Base-by-base conservation (phyloP, 2,888 invertebrate genomes). In the Napeogenes sylphis region DNA sequence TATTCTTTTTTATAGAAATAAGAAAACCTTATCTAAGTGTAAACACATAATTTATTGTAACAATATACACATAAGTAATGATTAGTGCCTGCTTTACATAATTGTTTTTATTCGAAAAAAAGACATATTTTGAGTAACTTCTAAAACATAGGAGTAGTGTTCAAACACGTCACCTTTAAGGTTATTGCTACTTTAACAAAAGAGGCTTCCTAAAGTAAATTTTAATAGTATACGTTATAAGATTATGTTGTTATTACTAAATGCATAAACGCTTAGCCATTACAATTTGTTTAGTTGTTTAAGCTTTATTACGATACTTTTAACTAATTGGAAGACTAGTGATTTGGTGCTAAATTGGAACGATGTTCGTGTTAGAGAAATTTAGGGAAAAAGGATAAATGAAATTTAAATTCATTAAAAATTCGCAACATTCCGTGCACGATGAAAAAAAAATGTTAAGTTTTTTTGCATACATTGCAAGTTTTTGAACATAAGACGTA, bases 291-390 rank as follows among this genome's bases (percentile, higher is more conserved):
- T 88, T 85, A 87, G 82, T 86, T 87, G 83, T 77, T 82, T 81
- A 87, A 83, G 90, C 88, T 88, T 87, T 85, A 86, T 87, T 83
- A 81, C 82, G 74, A 83, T 85, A 83, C 73, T 81, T 83, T 84
- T 81, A 81, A 83, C 79, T 78, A 85, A 88, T 89, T 88, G 90
- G 89, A 90, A 90, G 90, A 90, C 90, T 90, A 84, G 85, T 74
- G 85, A 83, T 87, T 88, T 89, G 90, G 90, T 90, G 90, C 90
- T 90, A 90, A 88, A 89, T 84, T 84, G 84, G 84, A 83, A 84
- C 79, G 83, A 81, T 76, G 81, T 85, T 84, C 80, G 81, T 79
- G 76, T 74, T 79, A 79, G 59, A 61, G 63, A 66, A 81, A 77
- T 74, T 74, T 68, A 66, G 70, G 70, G 73, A 65, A 76, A 79